Evolutionary conservation across 2,797 vertebrate genomes (phyloP), one percentile per base, ranked within the genome.

Genomic region (Trachops cirrhosus): DNA sequence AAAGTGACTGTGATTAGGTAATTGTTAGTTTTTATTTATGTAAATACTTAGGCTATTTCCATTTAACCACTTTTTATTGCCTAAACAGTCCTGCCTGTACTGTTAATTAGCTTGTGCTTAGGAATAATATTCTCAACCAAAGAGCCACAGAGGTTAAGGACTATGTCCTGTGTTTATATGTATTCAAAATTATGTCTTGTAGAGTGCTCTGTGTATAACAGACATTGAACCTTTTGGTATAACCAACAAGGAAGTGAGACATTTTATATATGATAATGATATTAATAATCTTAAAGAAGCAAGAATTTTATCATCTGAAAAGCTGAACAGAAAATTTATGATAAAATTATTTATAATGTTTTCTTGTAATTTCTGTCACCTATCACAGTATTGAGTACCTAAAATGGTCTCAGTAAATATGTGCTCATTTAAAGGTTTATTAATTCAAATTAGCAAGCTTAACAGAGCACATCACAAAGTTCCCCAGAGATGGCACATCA

Each of bases 241-340:
- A 71, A 93, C 44, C 52, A 84, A 64, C 7, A 41, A 90, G 52
- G 78, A 75, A 89, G 46, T 44, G 34, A 83, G 46, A 32, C 16
- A 94, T 77, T 79, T 89, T 48, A 90, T 62, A 34, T 44, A 93
- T 67, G 32, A 87, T 44, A 87, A 71, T 15, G 14, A 16, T 11
- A 46, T 82, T 41, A 74, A 32, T 70, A 85, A 78, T 88, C 94
- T 78, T 70, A 82, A 89, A 96, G 22, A 89, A 80, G 24, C 22
- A 79, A 73, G 19, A 91, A 54, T 71, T 75, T 52, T 78, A 78
- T 14, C 24, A 91, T 91, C 89, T 79, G 9, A 88, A 94, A 87
- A 95, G 85, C 3, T 80, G 29, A 89, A 68, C 9, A 41, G 83
- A 86, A 59, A 91, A 68, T 46, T 93, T 54, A 37, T 16, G 14